phyloP scores from a whole-genome alignment of 2,113 vertebrate species.

The Pithys albifrons region DNA sequence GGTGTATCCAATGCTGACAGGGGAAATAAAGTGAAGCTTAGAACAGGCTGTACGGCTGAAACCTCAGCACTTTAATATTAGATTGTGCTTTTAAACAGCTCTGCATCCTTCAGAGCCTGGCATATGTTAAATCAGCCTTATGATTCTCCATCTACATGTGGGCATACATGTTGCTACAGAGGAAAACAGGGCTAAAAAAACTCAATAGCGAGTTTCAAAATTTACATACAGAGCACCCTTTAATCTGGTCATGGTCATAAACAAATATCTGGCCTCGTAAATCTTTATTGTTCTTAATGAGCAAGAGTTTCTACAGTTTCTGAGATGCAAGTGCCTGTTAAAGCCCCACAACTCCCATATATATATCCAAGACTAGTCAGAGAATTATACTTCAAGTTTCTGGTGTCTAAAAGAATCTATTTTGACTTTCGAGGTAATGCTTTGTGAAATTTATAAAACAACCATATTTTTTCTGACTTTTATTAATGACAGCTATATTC shows the following conservation, averaged over 20 bases:
- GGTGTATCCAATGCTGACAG: background rate
- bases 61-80: constrained; percentile 5
- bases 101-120: background rate
- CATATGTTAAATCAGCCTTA: background rate
- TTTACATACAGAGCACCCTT: background rate
- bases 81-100: background rate
- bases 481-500: background rate
- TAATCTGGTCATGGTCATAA: background rate
- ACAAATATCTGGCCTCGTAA: background rate
- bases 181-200: background rate
- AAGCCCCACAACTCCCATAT: background rate
- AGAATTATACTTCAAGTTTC: background rate
- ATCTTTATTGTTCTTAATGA: background rate
- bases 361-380: background rate
- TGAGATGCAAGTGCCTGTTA: background rate
- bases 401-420: background rate
- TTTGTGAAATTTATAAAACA: background rate
- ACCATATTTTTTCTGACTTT: background rate
- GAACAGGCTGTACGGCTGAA: background rate
- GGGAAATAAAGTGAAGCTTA: background rate
- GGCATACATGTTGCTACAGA: background rate
- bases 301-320: background rate
- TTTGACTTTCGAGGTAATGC: background rate
- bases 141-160: background rate
- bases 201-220: background rate